phyloP scores from a whole-genome alignment of 2,797 vertebrate species.

The Mergus octosetaceus region DNA sequence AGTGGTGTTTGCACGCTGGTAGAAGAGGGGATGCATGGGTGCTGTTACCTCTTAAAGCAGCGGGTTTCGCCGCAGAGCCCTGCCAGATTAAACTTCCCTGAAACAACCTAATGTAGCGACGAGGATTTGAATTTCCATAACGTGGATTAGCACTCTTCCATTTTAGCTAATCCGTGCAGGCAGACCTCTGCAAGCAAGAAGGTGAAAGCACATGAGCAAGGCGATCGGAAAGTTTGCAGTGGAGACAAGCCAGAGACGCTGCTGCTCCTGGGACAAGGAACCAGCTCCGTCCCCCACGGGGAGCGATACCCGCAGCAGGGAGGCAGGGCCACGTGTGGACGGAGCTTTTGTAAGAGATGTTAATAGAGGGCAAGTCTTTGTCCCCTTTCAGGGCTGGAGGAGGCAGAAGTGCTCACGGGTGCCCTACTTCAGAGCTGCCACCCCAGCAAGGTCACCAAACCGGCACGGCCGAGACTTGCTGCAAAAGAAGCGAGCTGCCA shows the following conservation, averaged over 20 bases:
- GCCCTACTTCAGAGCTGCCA: background rate
- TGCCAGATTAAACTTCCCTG: background rate
- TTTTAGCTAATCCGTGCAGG: background rate
- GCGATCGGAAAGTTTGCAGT: background rate
- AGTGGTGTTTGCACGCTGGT: background rate
- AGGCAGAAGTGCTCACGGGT: background rate
- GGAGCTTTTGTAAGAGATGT: background rate
- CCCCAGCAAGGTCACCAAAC: background rate
- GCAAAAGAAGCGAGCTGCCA: background rate
- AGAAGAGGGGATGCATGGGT: background rate
- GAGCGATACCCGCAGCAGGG: background rate
- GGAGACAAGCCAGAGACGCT: background rate
- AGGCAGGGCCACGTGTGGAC: background rate
- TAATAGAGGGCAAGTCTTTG: background rate
- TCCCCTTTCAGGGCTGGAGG: background rate
- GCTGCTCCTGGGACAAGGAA: background rate
- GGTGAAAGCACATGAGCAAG: background rate
- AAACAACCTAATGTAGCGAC: background rate
- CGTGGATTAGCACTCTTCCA: background rate
- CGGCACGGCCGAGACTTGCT: background rate
- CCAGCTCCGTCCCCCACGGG: background rate
- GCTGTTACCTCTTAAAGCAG: background rate
- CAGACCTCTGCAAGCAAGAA: background rate
- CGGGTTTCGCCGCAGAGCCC: background rate
- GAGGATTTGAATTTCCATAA: slow-evolving; percentile 9